Evolutionary conservation across 2,113 vertebrate species (phyloP).

Genomic region (Phalacrocorax pelagicus): DNA sequence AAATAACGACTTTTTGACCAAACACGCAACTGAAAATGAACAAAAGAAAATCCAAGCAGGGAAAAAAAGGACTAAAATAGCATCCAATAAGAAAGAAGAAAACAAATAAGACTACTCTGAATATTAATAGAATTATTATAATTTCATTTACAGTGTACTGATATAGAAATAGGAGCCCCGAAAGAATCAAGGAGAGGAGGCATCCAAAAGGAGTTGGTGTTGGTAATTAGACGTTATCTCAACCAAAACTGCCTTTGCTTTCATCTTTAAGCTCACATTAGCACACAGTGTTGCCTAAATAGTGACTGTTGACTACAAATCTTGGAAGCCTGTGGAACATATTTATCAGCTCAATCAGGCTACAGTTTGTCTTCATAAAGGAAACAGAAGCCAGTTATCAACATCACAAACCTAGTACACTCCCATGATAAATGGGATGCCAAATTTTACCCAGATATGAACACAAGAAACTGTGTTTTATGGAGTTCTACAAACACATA

Average conservation of each 20-base stretch:
- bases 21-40: background rate
- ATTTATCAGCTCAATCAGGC: background rate
- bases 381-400: background rate
- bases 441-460: background rate
- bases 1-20: background rate
- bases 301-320: background rate
- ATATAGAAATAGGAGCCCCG: background rate
- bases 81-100: background rate
- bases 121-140: background rate
- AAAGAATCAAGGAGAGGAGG: background rate
- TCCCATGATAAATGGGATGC: background rate
- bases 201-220: background rate
- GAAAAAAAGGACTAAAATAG: background rate
- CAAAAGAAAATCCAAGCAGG: background rate
- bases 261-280: background rate
- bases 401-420: background rate
- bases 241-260: background rate
- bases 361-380: background rate
- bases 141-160: background rate
- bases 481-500: background rate
- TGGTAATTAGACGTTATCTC: background rate
- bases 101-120: background rate
- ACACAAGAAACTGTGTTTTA: background rate
- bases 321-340: background rate
- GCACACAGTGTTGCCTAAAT: background rate